These are phyloP conservation scores for Furcifer pardalis DNA, from an alignment of 2,797 vertebrate species.

Conservation along the genomic window DNA sequence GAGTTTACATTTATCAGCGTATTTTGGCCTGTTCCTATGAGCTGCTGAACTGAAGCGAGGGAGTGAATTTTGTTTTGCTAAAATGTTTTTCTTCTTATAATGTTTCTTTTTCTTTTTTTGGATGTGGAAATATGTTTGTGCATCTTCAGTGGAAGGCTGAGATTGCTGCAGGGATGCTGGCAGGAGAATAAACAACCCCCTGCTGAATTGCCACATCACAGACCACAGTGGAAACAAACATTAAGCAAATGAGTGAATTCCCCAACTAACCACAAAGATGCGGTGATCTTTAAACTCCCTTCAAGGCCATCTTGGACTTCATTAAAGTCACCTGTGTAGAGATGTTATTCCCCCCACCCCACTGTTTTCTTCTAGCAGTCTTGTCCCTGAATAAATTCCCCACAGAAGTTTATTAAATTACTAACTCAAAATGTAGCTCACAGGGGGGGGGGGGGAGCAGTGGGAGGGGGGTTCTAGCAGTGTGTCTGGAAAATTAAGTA, in stretches of 20 bases:
- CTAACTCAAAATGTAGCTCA: slow-evolving; percentile 38
- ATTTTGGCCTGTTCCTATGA: background rate
- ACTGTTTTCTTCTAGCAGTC: background rate
- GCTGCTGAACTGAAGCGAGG: background rate
- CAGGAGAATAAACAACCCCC: slow-evolving; percentile 31
- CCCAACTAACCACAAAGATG: background rate
- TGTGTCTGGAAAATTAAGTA: background rate
- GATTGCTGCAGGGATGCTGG: slow-evolving; percentile 29
- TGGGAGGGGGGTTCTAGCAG: background rate
- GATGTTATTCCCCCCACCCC: slow-evolving; percentile 7
- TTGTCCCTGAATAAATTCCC: slow-evolving; percentile 47
- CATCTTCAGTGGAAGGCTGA: slow-evolving; percentile 7
- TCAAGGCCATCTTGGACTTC: slow-evolving; percentile 22
- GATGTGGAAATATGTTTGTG: slow-evolving; percentile 17
- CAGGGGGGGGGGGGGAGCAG: background rate
- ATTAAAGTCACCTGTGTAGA: slow-evolving; percentile 26
- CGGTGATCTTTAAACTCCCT: slow-evolving; percentile 11
- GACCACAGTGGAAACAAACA: slow-evolving; percentile 45
- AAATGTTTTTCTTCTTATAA: slow-evolving; percentile 15
- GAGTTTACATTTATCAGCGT: background rate
- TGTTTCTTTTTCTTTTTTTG: background rate
- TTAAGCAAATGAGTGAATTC: slow-evolving; percentile 57
- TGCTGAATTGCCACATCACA: slow-evolving; percentile 40
- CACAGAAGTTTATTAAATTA: slow-evolving; percentile 40
- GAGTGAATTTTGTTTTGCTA: background rate